Evolutionary conservation across 2,797 vertebrate genomes (phyloP).

Genomic region (Percopsis omiscomaycus): DNA sequence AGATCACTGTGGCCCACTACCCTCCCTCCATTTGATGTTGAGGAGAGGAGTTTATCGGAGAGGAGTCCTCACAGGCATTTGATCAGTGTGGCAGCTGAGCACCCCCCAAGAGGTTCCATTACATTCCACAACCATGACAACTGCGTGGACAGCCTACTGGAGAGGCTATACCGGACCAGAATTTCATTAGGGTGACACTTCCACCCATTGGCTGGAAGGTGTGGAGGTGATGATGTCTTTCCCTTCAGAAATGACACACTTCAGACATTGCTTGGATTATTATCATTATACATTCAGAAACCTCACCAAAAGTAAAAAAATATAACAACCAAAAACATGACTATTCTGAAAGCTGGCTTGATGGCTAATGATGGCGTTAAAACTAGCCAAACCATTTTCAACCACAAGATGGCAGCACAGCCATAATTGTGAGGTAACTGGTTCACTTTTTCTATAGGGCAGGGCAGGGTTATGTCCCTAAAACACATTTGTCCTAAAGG

Average conservation of each 20-base stretch:
- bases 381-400: conserved; percentile 1
- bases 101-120: conserved; percentile 54
- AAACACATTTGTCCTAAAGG: too few species aligned
- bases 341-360: background rate
- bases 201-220: conserved; percentile 27
- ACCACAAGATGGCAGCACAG: conserved; percentile 60
- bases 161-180: conserved; percentile 1
- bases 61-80: conserved; percentile 36
- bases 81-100: conserved; percentile 48
- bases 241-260: background rate
- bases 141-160: conserved; percentile 5
- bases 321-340: background rate
- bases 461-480: too few species aligned
- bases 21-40: too few species aligned
- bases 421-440: too few species aligned
- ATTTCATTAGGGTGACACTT: conserved; percentile 53
- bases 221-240: conserved; percentile 6
- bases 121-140: conserved; percentile 71
- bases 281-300: background rate
- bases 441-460: too few species aligned
- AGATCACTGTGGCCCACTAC: too few species aligned
- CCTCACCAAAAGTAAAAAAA: background rate
- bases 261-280: background rate
- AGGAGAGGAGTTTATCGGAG: conserved; percentile 23
- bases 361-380: background rate